Percentiles rank a stretch among this genome's conserved stretches.
Conservation (phyloP, 2,888 invertebrate genomes). For the Calameuta filiformis region DNA sequence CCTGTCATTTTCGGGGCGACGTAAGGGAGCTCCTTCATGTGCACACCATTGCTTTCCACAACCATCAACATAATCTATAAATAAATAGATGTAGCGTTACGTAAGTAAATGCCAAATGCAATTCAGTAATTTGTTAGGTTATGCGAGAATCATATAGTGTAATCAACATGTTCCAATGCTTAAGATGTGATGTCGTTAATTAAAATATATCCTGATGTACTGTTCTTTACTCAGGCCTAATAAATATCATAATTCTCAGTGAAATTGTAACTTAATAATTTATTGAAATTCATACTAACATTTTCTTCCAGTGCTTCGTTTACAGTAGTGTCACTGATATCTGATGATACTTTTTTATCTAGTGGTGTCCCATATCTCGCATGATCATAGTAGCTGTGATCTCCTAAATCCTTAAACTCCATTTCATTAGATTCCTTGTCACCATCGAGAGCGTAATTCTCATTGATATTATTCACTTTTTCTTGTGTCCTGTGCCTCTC, state of each 20-base stretch:
- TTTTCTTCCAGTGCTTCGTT: conserved; percentile 50
- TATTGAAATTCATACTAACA: conserved; percentile 37
- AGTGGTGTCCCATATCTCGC: neutral
- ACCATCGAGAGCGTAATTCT: conserved; percentile 29
- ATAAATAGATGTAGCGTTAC: conserved; percentile 34
- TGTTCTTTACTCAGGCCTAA: neutral
- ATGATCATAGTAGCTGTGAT: conserved; percentile 60
- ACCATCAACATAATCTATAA: conserved; percentile 62
- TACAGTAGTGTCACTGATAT: conserved; percentile 34
- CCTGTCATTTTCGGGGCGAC: conserved; percentile 40
- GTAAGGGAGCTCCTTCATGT: conserved; percentile 55
- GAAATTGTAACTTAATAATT: neutral
- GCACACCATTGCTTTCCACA: conserved; percentile 56
- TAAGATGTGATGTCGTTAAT: neutral
- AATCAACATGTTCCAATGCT: neutral
- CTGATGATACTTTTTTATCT: conserved; percentile 30
- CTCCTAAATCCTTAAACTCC: conserved; percentile 51
- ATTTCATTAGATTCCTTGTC: conserved; percentile 20
- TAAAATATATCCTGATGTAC: neutral
- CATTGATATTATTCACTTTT: conserved; percentile 22
- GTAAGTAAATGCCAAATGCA: conserved; percentile 19
- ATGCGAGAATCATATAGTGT: neutral
- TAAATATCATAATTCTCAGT: neutral
- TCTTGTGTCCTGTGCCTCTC: conserved; percentile 48
- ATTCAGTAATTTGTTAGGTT: neutral